Base-by-base conservation (phyloP, 1,140 invertebrate species). In the Meloidogyne hapla region DNA sequence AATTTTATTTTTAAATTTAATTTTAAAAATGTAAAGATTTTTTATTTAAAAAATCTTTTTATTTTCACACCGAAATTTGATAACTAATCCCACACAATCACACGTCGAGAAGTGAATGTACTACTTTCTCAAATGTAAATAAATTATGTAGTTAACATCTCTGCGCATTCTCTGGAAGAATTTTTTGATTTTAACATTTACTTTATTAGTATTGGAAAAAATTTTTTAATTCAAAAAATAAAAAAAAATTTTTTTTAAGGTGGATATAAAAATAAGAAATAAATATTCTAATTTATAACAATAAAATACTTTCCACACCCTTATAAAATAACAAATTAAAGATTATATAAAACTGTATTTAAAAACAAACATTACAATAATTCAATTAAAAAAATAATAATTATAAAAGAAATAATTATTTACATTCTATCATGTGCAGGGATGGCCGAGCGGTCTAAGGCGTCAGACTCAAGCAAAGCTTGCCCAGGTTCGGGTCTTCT, bases 401-500 rank as follows among this genome's bases (percentile, higher is more conserved):
- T 48, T 18, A 48, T 18, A 18, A 48, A 48, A 48, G 18, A 18
- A 15, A 1, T 4, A 48, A 48, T 18, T 48, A 48, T 18, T 48
- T 18, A 48, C 0, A 21, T 6, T 18, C 18, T 10, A n/a, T 1
- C 6, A 65, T 74, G 69, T 70, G 69, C 69, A 26, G 69, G 69
- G 69, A 70, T 70, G 69, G 69, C 69, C 71, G 74, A 72, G 69
- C 62, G 74, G 69, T 72, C 69, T 75, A 75, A 76, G 69, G 62
- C 74, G 42, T 33, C 56, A 68, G 71, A 64, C 61, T 63, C 61
- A 74, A 74, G 65, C n/a, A 71, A 67, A 9, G 64, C 71, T 63
- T 74, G 65, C 61, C 61, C 71, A 56, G 26, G 69, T n/a, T 61
- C 61, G 69, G 69, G 69, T 48, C 0, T 70, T 70, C 69, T 70